Evolutionary conservation across 2,797 vertebrate genomes (phyloP), one percentile per base, ranked within the genome.

Genomic region (Centropyge bicolor): DNA sequence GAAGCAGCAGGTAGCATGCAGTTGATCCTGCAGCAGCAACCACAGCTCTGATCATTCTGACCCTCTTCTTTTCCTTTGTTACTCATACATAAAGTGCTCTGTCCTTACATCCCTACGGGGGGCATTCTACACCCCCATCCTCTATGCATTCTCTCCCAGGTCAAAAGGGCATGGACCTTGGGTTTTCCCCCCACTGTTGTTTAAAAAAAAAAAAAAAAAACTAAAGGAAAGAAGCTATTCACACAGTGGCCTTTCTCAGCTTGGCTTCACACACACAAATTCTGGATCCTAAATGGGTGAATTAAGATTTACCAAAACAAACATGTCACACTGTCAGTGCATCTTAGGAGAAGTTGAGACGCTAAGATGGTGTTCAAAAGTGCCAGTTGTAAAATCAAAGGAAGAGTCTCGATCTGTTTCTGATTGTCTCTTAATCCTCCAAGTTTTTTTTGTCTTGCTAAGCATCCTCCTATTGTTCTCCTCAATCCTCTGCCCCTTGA

Each of bases 391-490:
- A 56, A 57, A 75, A 66, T 76, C 65, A 64, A 72, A 66, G 73
- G 0, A 1, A 62, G 22, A 48, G 31, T 48, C 59, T 59, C 63
- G 54, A 67, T 86, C 24, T 80, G 66, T 63, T 81, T 76, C 70
- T 77, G 69, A 80, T 68, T 67, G 67, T 80, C 64, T 70, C 76
- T 77, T 88, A 86, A 82, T 86, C 74, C 36, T 65, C 31, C 48
- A 46, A 78, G 70, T 79, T 87, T 84, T 78, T 89, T 69, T 91
- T 90, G 88, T 93, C 86, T 89, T 92, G 84, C 85, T 83, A 89
- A 90, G 89, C 83, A 90, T 92, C 88, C 86, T 91, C 70, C 89
- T 11, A 74, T 93, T 93, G 92, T 93, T 86, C 82, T 81, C 14
- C 1, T 63, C 66, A 83, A 52, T 85, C 72, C 83, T 85, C 59